Evolutionary conservation across 2,888 invertebrate species (phyloP).

Genomic region (Luperina nickerlii): DNA sequence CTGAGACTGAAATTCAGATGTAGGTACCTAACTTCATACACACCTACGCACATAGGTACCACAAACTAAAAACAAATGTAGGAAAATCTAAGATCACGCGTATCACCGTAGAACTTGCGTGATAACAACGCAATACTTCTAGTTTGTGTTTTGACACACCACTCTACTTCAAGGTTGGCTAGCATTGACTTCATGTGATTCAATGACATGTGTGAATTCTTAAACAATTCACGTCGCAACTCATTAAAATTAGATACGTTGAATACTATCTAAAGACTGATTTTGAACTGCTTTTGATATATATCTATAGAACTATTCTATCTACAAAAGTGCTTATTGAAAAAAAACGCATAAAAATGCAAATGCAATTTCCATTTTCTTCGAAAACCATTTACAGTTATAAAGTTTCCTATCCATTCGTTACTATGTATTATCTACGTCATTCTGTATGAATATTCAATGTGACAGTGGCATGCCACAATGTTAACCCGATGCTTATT

Average conservation of each 20-base stretch:
- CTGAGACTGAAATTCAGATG: constrained; percentile 1
- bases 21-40: background rate
- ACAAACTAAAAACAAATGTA: constrained; percentile 9
- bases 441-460: constrained; percentile 46
- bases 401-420: constrained; percentile 23
- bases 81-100: constrained; percentile 57
- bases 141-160: constrained; percentile 67
- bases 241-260: constrained; percentile 28
- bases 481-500: constrained; percentile 38
- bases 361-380: constrained; percentile 26
- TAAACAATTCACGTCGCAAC: constrained; percentile 46
- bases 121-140: constrained; percentile 70
- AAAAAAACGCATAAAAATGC: background rate
- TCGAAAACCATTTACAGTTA: constrained; percentile 18
- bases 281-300: background rate
- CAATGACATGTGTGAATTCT: constrained; percentile 54
- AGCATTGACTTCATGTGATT: constrained; percentile 57
- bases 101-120: constrained; percentile 53
- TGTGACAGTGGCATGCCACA: constrained; percentile 24
- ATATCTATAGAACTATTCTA: background rate
- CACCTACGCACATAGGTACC: background rate
- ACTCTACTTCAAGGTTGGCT: constrained; percentile 58
- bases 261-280: constrained; percentile 1
- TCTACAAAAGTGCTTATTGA: constrained; percentile 1
- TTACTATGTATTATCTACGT: constrained; percentile 8